Base-by-base conservation (phyloP, 2,113 vertebrate genomes). In the Crypturellus undulatus region DNA sequence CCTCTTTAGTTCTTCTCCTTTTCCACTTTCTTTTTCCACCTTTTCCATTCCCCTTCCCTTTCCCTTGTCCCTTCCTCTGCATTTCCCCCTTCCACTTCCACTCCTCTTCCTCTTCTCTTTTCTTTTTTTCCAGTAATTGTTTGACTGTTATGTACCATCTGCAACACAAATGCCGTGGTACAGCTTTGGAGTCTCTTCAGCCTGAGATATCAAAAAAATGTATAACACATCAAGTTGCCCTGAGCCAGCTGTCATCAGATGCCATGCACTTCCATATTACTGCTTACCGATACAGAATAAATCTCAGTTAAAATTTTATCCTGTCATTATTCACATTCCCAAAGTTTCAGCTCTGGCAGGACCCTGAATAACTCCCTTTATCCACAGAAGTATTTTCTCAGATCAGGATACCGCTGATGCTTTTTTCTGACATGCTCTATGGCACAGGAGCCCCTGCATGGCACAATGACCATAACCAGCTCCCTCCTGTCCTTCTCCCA, bases 191-290 rank as follows among this genome's bases (percentile, higher is more conserved):
- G 75, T 40, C 38, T 51, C 13, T 90, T 83, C 10, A 65, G 45
- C 58, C 67, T 52, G 79, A 77, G 30, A 67, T 71, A 72, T 73
- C 52, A 43, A 76, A 84, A 94, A 76, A 19, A 12, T 60, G 43
- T 34, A 1, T 36, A 73, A 52, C 1, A 9, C 19, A 52, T 34
- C 13, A 34, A 9, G 40, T 34, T 38, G 60, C 60, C 60, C 34
- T 0, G 0, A 86, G 38, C 21, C 52, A 69, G 14, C 68, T 9
- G 0, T 26, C 38, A 15, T 40, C 77, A 52, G 17, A 21, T 43
- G 38, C 52, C 52, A 34, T 18, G 43, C 6, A 1, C 34, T 65
- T 34, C 32, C 2, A 0, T 3, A 5, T 73, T 81, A 19, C 38
- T 54, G 28, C 77, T 17, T 79, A 34, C 34, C 59, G 43, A 64